These are phyloP conservation scores for Charadrius vociferus DNA, from an alignment of 2,113 vertebrate species.

Conservation along the genomic window DNA sequence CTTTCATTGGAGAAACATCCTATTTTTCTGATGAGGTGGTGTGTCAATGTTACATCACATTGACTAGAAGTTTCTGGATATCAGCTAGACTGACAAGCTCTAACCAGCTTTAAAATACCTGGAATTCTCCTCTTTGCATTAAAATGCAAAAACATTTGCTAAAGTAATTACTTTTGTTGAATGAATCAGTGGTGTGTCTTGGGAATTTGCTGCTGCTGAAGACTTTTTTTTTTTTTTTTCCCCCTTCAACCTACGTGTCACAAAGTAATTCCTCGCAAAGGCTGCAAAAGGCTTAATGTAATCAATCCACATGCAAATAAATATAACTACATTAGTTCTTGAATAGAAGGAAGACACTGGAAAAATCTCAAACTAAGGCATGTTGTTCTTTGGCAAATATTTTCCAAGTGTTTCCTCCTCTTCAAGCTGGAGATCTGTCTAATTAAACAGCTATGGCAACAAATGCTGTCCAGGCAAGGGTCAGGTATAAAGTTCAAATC, in stretches of 20 bases:
- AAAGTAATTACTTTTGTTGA: constrained; percentile 57
- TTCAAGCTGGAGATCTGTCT: not conserved
- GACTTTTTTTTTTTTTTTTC: not conserved
- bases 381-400: constrained; percentile 6
- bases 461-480: constrained; percentile 36
- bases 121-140: constrained; percentile 20
- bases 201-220: constrained; percentile 42
- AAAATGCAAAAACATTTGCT: constrained; percentile 54
- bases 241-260: not conserved
- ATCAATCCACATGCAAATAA: not conserved
- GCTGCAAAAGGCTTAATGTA: not conserved
- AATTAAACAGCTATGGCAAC: constrained; percentile 53
- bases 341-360: not conserved
- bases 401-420: constrained; percentile 3
- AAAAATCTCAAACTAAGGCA: not conserved
- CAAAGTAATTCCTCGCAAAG: not conserved
- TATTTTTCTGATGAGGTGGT: not conserved
- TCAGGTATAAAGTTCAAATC: constrained; percentile 59
- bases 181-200: not conserved
- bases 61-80: not conserved
- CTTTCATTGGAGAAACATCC: not conserved
- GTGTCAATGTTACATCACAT: not conserved
- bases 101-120: constrained; percentile 24
- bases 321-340: not conserved
- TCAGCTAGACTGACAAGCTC: not conserved